phyloP scores from a whole-genome alignment of 2,888 invertebrate genomes.

The Loripinus fragilis region DNA sequence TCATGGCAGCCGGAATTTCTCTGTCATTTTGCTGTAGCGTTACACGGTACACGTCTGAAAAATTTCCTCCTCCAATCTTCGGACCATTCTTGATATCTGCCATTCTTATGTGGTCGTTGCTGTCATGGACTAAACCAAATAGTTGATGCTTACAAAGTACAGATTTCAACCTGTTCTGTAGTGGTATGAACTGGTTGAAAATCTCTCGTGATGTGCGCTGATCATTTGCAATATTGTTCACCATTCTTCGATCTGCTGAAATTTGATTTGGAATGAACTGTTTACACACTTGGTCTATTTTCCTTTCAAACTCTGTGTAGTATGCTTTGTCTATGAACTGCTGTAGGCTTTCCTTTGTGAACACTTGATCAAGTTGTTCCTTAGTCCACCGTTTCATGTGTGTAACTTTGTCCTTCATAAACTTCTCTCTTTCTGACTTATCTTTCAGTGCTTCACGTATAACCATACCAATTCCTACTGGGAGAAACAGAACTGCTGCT shows the following conservation, averaged over 20 bases:
- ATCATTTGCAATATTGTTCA: conserved; percentile 58
- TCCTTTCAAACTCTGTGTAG: conserved; percentile 40
- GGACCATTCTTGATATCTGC: conserved; percentile 23
- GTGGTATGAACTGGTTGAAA: conserved; percentile 51
- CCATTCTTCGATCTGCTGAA: conserved; percentile 53
- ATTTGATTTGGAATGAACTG: conserved; percentile 62
- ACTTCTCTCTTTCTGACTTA: conserved; percentile 37
- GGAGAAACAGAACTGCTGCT: conserved; percentile 60
- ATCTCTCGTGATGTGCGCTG: conserved; percentile 55
- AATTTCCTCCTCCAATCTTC: conserved; percentile 53
- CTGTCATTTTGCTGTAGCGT: conserved; percentile 14
- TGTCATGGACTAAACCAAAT: conserved; percentile 50
- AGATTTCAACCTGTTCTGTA: conserved; percentile 43
- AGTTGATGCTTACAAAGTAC: conserved; percentile 52
- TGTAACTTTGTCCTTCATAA: conserved; percentile 46
- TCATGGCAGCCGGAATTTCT: conserved; percentile 56
- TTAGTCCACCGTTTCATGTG: conserved; percentile 59
- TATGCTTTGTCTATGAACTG: conserved; percentile 45
- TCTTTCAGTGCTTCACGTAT: conserved; percentile 52
- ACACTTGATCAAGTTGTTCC: conserved; percentile 32
- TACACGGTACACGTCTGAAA: conserved; percentile 53
- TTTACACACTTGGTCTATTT: conserved; percentile 56
- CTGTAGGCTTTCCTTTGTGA: conserved; percentile 41
- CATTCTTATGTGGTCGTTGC: conserved; percentile 36
- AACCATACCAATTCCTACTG: conserved; percentile 59